Percentiles rank a stretch among this genome's conserved stretches.
phyloP scores from a whole-genome alignment of 1,140 invertebrate genomes.

The Trypoxylus dichotomus region DNA sequence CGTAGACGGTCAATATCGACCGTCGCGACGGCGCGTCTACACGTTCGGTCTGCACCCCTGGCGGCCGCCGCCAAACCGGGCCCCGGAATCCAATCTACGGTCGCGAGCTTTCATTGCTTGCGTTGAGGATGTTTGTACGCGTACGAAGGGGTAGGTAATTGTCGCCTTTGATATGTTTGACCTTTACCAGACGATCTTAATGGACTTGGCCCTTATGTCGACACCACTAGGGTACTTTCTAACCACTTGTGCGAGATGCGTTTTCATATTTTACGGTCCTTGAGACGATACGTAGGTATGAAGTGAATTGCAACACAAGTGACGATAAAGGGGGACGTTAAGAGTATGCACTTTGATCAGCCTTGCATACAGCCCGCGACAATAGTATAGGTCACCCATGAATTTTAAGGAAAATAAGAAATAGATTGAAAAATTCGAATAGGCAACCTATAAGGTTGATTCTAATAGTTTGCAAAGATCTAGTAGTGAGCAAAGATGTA shows the following conservation, averaged over 20 bases:
- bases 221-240: background rate
- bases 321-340: background rate
- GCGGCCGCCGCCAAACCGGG: background rate
- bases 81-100: background rate
- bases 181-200: background rate
- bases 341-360: background rate
- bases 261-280: background rate
- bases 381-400: too few species aligned
- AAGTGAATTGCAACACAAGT: background rate
- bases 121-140: background rate
- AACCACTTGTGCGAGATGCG: background rate
- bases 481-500: too few species aligned
- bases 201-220: background rate
- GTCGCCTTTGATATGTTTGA: background rate
- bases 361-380: too few species aligned
- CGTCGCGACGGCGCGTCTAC: conserved; percentile 33
- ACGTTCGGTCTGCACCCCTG: background rate
- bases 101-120: background rate
- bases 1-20: conserved; percentile 28
- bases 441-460: too few species aligned
- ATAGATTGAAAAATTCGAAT: too few species aligned
- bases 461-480: too few species aligned
- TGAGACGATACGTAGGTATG: background rate
- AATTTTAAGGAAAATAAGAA: too few species aligned
- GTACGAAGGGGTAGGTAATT: background rate